Conservation (phyloP, 2,797 vertebrate species). For the Crenichthys baileyi region DNA sequence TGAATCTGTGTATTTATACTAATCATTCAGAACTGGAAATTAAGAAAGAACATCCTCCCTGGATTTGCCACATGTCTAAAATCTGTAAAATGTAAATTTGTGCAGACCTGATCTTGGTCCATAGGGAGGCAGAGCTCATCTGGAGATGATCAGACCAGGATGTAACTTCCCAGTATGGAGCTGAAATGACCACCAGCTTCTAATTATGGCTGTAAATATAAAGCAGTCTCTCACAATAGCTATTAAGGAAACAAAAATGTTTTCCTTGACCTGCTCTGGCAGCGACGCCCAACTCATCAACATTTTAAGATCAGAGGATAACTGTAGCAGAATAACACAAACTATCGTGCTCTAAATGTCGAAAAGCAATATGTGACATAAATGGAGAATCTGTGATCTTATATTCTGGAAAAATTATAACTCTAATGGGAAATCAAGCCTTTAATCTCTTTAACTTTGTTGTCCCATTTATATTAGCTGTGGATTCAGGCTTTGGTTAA, state of each 20-base stretch:
- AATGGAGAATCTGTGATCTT: not conserved
- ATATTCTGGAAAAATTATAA: not conserved
- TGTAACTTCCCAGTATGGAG: constrained; percentile 7
- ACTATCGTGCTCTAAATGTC: not conserved
- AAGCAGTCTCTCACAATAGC: not conserved
- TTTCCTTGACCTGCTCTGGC: constrained; percentile 9
- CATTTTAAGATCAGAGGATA: constrained; percentile 17
- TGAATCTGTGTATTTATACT: not conserved
- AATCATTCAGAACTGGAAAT: no score
- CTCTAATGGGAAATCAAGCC: not conserved
- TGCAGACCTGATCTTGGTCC: constrained; percentile 10
- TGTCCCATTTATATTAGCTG: constrained; percentile 2
- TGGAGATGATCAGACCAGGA: constrained; percentile 26
- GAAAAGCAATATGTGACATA: not conserved
- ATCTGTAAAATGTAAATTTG: constrained; percentile 15
- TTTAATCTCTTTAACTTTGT: constrained; percentile 25
- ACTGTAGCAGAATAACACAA: constrained; percentile 3
- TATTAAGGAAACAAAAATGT: constrained; percentile 9
- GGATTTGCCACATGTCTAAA: not conserved
- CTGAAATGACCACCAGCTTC: not conserved
- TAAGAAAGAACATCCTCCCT: not conserved
- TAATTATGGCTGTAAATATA: constrained; percentile 17
- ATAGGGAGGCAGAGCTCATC: constrained; percentile 5
- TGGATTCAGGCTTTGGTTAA: constrained; percentile 12
- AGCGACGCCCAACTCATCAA: constrained; percentile 8